A percentile compares a stretch with the other conserved stretches of the same genome.
These are phyloP conservation scores for Schizothorax lantsangensis DNA, from an alignment of 2,797 vertebrate genomes.

Conservation along the genomic window DNA sequence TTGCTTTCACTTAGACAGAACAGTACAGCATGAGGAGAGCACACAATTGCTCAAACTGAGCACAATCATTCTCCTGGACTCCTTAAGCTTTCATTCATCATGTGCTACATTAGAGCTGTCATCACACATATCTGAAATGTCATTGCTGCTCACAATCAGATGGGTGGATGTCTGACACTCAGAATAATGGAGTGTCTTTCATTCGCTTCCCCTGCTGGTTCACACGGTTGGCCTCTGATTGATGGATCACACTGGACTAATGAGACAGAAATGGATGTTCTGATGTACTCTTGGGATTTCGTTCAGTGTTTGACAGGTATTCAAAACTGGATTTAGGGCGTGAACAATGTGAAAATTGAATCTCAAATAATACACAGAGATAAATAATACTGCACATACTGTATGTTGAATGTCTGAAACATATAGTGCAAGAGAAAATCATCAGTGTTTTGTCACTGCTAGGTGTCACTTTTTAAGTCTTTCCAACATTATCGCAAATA, in stretches of 20 bases:
- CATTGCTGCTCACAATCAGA: conserved; percentile 46
- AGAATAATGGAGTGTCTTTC: conserved; percentile 56
- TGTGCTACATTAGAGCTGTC: conserved; percentile 53
- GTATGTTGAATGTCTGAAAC: not conserved
- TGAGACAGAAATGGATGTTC: conserved; percentile 53
- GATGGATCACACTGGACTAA: conserved; percentile 45
- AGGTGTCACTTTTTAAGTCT: not conserved
- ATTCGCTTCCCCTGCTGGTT: conserved; percentile 39
- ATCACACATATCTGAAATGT: conserved; percentile 52
- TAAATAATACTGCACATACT: not conserved
- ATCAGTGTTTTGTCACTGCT: no score
- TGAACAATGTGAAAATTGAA: not conserved
- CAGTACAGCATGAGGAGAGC: not conserved
- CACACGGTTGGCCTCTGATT: conserved; percentile 22
- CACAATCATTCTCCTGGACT: conserved; percentile 18
- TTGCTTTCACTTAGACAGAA: conserved; percentile 12
- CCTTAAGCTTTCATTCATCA: conserved; percentile 43
- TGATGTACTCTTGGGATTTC: conserved; percentile 29
- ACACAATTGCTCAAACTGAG: not conserved
- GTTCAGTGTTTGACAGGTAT: conserved; percentile 46
- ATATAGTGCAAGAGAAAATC: not conserved
- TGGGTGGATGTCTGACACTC: conserved; percentile 54
- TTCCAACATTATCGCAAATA: not conserved
- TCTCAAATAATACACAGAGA: not conserved
- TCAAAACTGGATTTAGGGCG: conserved; percentile 3